A percentile compares a stretch with the other conserved stretches of the same genome.
phyloP scores from a whole-genome alignment of 1,140 invertebrate species.

The Potamilus streckersoni region DNA sequence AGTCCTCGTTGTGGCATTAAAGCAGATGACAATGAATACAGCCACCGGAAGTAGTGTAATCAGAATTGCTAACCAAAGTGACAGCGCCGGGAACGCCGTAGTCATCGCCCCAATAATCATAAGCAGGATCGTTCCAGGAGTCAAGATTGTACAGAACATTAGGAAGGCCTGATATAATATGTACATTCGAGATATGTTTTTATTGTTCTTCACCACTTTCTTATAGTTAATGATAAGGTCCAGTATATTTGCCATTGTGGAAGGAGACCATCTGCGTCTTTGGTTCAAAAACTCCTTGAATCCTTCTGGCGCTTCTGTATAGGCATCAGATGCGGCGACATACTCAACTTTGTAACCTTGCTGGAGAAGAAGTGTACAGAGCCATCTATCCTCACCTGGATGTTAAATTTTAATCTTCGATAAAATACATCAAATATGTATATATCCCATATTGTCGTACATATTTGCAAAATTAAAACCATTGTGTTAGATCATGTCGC shows the following conservation, averaged over 20 bases:
- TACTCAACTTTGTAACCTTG: constrained; percentile 76
- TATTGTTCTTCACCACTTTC: constrained; percentile 59
- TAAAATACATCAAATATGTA: no score
- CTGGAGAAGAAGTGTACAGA: constrained; percentile 75
- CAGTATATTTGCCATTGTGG: constrained; percentile 77
- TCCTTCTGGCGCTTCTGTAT: constrained; percentile 75
- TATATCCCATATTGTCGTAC: no score
- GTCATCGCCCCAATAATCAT: constrained; percentile 75
- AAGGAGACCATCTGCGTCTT: constrained; percentile 75
- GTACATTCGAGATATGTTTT: constrained; percentile 54
- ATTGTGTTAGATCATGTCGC: no score
- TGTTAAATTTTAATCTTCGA: no score
- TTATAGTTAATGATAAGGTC: constrained; percentile 69
- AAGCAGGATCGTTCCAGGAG: constrained; percentile 76
- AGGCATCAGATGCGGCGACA: constrained; percentile 75
- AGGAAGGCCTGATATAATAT: constrained; percentile 58
- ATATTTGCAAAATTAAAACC: no score
- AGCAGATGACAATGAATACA: constrained; percentile 70
- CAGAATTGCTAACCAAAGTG: constrained; percentile 67
- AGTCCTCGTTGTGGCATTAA: constrained; percentile 65
- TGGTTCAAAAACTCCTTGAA: constrained; percentile 77
- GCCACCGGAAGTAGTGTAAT: constrained; percentile 71
- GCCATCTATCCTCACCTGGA: constrained; percentile 75
- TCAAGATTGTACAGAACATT: constrained; percentile 73
- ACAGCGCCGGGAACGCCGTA: constrained; percentile 68